Evolutionary conservation across 2,797 vertebrate genomes (phyloP), one percentile per base, ranked within the genome.

Genomic region (Sebastes vulpes): DNA sequence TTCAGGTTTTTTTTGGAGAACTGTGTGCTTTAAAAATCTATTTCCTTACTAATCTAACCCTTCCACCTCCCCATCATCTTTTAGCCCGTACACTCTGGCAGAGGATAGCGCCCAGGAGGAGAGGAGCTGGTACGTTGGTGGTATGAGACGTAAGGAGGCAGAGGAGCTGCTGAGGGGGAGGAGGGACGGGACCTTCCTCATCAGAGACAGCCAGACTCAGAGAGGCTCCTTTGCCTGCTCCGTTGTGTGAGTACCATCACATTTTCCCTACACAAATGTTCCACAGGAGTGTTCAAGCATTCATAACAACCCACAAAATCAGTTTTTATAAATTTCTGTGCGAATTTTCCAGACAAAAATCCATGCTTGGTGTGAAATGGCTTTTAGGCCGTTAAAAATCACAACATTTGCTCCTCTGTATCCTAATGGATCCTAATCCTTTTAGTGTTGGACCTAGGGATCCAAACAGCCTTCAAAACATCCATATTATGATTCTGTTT

Each of bases 201-300:
- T 99, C 93, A 96, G 98, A 0, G 97, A 98, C 93, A 98, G 98
- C 90, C 95, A 96, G 81, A 96, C 97, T 83, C 97, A 98, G 95
- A 97, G 95, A 59, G 98, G 98, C 23, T 98, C 97, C 74, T 98
- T 97, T 0, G 98, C 98, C 75, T 99, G 98, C 92, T 99, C 98
- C 0, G 97, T 98, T 61, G 97, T 98, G 98, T 98, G 93, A 98
- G 98, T 97, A 65, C 10, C 11, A 75, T 35, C 4, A 25, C 2
- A 52, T 67, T 21, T 42, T 16, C 14, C 38, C 38, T 0, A 1
- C 38, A 42, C 38, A 42, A 42, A 16, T 42, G 38, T 42, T 42
- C 38, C 2, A 0, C 38, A 42, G 12, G 12, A 16, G 38, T 42
- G 38, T 42, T 42, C 38, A 42, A 42, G 14, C 38, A 42, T 42